Evolutionary conservation across 1,140 invertebrate species (phyloP).

Genomic region (Euschistus heros): DNA sequence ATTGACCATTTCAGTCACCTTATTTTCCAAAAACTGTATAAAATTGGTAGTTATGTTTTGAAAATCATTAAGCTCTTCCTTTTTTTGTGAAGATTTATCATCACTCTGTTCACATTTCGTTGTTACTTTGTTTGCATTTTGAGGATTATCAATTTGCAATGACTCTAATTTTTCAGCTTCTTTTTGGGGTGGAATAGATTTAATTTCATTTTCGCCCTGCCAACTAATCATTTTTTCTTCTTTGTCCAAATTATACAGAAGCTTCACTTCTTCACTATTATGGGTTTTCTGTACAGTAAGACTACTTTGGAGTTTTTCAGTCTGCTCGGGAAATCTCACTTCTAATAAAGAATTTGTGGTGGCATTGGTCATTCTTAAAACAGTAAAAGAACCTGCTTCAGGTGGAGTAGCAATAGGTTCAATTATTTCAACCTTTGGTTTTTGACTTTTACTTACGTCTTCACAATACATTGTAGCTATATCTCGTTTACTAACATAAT

Average conservation of each 20-base stretch:
- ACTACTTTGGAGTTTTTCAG: conserved; percentile 12
- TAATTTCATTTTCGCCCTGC: too few relatives aligned
- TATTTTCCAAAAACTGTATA: conserved; percentile 9
- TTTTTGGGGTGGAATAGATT: too few relatives aligned
- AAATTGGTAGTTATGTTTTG: conserved; percentile 7
- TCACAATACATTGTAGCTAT: too few relatives aligned
- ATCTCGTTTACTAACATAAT: too few relatives aligned
- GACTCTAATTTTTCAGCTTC: too few relatives aligned
- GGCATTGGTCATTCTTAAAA: neutral
- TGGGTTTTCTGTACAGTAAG: neutral
- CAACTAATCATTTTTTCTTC: neutral
- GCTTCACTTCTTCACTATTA: conserved; percentile 19
- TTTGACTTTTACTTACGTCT: too few relatives aligned
- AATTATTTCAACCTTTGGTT: too few relatives aligned
- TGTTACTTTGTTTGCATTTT: neutral
- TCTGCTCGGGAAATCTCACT: conserved; percentile 16
- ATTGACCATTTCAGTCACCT: conserved; percentile 19
- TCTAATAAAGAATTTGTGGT: conserved; percentile 7
- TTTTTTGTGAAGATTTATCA: neutral
- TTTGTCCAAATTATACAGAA: conserved; percentile 4
- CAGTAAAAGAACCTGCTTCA: neutral
- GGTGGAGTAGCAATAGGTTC: too few relatives aligned
- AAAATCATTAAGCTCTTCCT: neutral
- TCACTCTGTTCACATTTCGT: neutral
- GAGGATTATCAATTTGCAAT: neutral